These are phyloP conservation scores for Zophobas morio DNA, from an alignment of 1,140 invertebrate genomes.

Conservation along the genomic window DNA sequence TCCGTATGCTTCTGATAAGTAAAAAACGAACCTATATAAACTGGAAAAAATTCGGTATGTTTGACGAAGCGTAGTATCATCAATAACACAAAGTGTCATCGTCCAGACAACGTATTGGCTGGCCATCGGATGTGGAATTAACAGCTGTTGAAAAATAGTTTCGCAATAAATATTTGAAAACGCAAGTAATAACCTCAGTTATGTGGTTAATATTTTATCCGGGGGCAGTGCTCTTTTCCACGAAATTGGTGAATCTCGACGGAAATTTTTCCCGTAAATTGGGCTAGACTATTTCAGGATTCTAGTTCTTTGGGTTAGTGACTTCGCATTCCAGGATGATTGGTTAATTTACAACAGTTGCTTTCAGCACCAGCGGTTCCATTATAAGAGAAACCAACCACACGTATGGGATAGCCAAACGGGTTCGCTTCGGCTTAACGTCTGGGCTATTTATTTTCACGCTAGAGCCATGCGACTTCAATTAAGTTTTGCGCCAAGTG, in stretches of 20 bases:
- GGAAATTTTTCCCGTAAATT: constrained; percentile 50
- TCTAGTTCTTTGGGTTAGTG: constrained; percentile 53
- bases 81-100: constrained; percentile 34
- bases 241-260: constrained; percentile 30
- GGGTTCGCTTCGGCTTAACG: constrained; percentile 13
- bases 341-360: constrained; percentile 52
- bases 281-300: constrained; percentile 53
- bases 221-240: constrained; percentile 34
- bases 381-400: constrained; percentile 33
- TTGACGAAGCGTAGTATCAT: constrained; percentile 20
- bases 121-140: constrained; percentile 25
- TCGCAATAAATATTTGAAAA: constrained; percentile 27
- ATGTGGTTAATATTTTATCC: constrained; percentile 20
- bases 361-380: constrained; percentile 36
- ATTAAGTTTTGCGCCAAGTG: constrained; percentile 42
- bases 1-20: too few species aligned
- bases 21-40: constrained; percentile 4
- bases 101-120: constrained; percentile 24
- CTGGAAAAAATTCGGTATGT: constrained; percentile 12
- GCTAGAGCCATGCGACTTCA: constrained; percentile 40
- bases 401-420: constrained; percentile 32
- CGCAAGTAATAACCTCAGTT: constrained; percentile 14
- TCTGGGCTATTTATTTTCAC: constrained; percentile 39
- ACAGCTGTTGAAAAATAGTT: constrained; percentile 40
- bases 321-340: constrained; percentile 55